Percentiles rank a stretch among this genome's conserved stretches.
Evolutionary conservation across 2,113 vertebrate genomes (phyloP).

Genomic region (Mesembrinibis cayennensis): DNA sequence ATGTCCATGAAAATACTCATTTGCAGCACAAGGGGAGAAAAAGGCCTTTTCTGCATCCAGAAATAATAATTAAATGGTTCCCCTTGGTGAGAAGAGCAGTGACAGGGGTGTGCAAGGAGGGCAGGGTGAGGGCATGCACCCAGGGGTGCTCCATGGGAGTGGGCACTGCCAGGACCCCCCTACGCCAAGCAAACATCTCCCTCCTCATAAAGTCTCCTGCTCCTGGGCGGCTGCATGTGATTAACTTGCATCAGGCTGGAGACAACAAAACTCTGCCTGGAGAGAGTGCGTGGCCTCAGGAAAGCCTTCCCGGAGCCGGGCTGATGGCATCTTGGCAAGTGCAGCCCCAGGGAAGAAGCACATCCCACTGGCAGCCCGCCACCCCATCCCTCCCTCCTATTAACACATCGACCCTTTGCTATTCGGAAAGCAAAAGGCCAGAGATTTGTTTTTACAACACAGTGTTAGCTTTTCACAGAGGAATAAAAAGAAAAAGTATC

Average conservation of each 20-base stretch:
- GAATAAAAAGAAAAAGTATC: not conserved
- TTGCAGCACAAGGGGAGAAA: not conserved
- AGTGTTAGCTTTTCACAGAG: not conserved
- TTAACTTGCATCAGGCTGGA: not conserved
- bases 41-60: not conserved
- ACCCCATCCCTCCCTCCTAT: not conserved
- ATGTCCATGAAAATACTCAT: not conserved
- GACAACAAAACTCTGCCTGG: not conserved
- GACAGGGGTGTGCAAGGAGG: rapidly evolving
- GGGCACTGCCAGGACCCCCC: not conserved
- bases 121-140: rapidly evolving
- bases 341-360: not conserved
- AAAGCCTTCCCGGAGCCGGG: not conserved
- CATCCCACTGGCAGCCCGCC: not conserved
- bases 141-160: not conserved
- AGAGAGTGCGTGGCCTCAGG: not conserved
- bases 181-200: not conserved
- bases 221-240: rapidly evolving
- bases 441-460: not conserved
- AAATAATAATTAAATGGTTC: not conserved
- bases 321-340: conserved; percentile 11
- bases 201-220: rapidly evolving
- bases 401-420: not conserved
- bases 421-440: not conserved
- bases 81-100: not conserved